Conservation (phyloP, 2,888 invertebrate genomes). For the Tiliacea citrago region DNA sequence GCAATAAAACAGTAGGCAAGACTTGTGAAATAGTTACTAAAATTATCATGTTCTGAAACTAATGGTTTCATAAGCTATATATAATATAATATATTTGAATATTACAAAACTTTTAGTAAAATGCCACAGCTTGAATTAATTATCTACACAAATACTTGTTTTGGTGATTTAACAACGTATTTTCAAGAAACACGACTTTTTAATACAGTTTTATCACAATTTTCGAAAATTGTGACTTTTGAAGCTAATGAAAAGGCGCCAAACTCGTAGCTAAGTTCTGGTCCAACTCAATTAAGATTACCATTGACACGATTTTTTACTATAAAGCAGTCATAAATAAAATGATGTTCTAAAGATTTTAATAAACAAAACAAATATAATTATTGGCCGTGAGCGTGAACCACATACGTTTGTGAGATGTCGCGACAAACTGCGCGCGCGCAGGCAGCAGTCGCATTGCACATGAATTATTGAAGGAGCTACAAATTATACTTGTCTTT, state of each 20-base stretch:
- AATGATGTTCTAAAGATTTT: neutral
- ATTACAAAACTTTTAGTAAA: no score
- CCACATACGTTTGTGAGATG: constrained; percentile 47
- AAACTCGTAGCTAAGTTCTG: neutral
- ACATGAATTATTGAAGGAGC: constrained; percentile 73
- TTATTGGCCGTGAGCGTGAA: constrained; percentile 44
- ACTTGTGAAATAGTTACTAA: neutral
- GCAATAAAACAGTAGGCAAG: neutral
- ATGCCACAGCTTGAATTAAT: no score
- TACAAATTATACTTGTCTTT: constrained; percentile 68
- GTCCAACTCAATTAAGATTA: neutral
- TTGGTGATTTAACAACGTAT: no score
- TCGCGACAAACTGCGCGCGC: constrained; percentile 37
- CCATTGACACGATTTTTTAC: neutral
- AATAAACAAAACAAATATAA: constrained; percentile 15
- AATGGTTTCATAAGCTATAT: constrained; percentile 5
- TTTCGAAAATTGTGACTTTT: no score
- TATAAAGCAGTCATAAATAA: constrained; percentile 1
- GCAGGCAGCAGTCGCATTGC: constrained; percentile 40
- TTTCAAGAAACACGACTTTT: no score
- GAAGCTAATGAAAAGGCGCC: neutral
- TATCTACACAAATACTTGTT: no score
- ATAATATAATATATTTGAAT: no score
- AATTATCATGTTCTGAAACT: neutral
- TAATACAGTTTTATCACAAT: no score